Conservation (phyloP, 1,140 invertebrate species). For the Andrena cerasifolii region DNA sequence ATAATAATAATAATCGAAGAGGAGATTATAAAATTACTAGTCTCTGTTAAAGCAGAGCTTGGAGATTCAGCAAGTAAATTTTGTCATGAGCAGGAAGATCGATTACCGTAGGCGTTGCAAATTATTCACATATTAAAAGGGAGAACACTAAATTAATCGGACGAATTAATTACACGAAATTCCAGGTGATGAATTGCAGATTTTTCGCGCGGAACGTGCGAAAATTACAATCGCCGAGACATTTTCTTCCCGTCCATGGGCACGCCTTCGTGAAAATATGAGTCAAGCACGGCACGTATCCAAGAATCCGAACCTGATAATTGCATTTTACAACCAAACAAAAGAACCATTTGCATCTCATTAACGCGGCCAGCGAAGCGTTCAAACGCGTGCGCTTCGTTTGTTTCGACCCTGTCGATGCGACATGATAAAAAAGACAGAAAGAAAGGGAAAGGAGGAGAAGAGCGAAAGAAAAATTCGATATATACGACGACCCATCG, state of each 20-base stretch:
- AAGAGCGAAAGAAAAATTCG: constrained; percentile 4
- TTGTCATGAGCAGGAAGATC: neutral
- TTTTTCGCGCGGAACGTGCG: neutral
- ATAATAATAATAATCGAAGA: too few relatives aligned
- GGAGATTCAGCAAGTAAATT: neutral
- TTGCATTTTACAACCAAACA: constrained; percentile 15
- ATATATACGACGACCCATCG: constrained; percentile 13
- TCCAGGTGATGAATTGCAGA: neutral
- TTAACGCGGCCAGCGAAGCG: constrained; percentile 3
- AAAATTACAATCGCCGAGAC: neutral
- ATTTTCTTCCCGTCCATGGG: neutral
- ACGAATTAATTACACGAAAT: constrained; percentile 19
- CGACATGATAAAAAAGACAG: neutral
- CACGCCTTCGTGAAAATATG: neutral
- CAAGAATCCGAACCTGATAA: constrained; percentile 28
- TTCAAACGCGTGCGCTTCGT: neutral
- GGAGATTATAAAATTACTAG: too few relatives aligned
- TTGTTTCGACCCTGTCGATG: neutral
- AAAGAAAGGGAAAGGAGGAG: neutral
- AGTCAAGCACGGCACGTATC: neutral
- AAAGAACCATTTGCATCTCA: constrained; percentile 14
- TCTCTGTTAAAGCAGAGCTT: too few relatives aligned
- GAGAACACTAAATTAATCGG: neutral
- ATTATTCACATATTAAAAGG: neutral
- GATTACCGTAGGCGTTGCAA: too few relatives aligned